Evolutionary conservation across 2,888 invertebrate species (phyloP).

Genomic region (Cotesia congregata): DNA sequence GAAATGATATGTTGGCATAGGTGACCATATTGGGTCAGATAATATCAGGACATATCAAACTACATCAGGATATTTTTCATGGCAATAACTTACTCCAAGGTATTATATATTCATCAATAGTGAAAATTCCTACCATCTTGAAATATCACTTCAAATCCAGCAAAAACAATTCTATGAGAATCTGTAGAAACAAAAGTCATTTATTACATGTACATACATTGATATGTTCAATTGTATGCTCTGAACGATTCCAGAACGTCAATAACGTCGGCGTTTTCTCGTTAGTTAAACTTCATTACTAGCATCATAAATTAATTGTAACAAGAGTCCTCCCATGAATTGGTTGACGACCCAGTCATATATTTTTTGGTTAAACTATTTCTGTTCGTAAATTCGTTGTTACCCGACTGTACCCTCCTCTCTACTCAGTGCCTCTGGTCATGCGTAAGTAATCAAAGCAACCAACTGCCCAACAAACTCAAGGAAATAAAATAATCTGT

Average conservation of each 20-base stretch:
- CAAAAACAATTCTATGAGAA: too few species aligned
- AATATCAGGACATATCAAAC: too few species aligned
- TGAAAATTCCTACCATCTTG: too few species aligned
- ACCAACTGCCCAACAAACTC: constrained; percentile 1
- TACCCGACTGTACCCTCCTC: constrained; percentile 35
- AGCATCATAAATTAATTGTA: constrained; percentile 48
- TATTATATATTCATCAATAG: too few species aligned
- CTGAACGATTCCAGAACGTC: neutral
- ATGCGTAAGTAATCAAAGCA: constrained; percentile 3
- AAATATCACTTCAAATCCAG: too few species aligned
- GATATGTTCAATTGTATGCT: neutral
- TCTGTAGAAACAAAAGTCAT: too few species aligned
- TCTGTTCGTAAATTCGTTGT: constrained; percentile 47
- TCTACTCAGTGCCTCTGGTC: constrained; percentile 8
- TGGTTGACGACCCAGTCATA: constrained; percentile 44
- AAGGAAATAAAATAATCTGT: constrained; percentile 37
- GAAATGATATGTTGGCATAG: too few species aligned
- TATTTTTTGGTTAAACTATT: constrained; percentile 49
- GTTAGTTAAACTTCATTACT: constrained; percentile 6
- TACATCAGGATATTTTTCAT: too few species aligned
- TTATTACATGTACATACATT: too few species aligned
- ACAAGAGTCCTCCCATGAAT: constrained; percentile 16
- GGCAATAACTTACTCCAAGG: too few species aligned
- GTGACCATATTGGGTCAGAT: too few species aligned
- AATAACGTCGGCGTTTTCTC: neutral